Percentiles rank a stretch among this genome's conserved stretches.
Evolutionary conservation across 2,113 vertebrate genomes (phyloP).

Genomic region (Cyrtonyx montezumae): DNA sequence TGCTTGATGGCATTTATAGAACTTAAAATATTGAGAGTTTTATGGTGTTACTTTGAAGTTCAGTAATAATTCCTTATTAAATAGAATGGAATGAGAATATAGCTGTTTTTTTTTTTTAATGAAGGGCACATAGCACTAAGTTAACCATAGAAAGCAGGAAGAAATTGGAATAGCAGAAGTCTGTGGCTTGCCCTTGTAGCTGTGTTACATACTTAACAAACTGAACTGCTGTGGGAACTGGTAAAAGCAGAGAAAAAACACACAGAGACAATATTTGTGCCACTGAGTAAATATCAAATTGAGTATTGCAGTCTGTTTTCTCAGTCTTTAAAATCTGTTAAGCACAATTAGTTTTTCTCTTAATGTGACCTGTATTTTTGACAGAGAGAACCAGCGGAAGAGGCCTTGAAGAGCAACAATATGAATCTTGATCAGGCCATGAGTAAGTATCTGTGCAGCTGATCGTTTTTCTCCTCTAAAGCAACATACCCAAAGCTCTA

Average conservation of each 20-base stretch:
- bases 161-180: not conserved
- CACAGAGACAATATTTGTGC: not conserved
- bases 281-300: not conserved
- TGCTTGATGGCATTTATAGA: not conserved
- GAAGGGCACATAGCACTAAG: not conserved
- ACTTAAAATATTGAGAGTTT: not conserved
- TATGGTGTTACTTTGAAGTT: not conserved
- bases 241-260: not conserved
- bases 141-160: not conserved
- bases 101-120: not conserved
- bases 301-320: not conserved
- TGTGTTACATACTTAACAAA: not conserved
- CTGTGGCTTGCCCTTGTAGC: not conserved
- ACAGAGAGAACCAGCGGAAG: conserved; percentile 98
- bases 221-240: not conserved
- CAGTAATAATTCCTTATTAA: not conserved
- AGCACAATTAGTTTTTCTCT: not conserved
- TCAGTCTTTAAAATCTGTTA: not conserved
- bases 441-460: conserved; percentile 85
- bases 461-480: not conserved
- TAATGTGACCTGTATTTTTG: not conserved
- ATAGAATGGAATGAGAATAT: not conserved
- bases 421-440: conserved; percentile 99
- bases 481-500: not conserved
- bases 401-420: conserved; percentile 97